phyloP scores from a whole-genome alignment of 2,797 vertebrate species.

The Alca torda region DNA sequence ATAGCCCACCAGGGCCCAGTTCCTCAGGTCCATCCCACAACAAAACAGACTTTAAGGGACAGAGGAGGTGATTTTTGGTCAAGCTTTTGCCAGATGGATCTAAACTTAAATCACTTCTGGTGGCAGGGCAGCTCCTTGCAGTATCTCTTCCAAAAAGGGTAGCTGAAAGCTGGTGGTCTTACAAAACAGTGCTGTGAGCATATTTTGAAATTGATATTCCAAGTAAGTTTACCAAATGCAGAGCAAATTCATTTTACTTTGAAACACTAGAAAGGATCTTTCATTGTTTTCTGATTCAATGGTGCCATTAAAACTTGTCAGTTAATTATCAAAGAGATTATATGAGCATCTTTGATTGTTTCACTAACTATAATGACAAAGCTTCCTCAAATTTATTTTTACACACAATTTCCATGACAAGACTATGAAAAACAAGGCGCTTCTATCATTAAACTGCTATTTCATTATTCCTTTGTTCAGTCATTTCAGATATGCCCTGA shows the following conservation, averaged over 20 bases:
- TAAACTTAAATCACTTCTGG: not conserved
- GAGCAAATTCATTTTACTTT: not conserved
- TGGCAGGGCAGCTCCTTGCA: not conserved
- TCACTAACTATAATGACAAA: slow-evolving; percentile 37
- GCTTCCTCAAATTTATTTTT: slow-evolving; percentile 59
- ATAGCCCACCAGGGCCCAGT: not conserved
- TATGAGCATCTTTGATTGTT: slow-evolving; percentile 47
- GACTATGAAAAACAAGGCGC: not conserved
- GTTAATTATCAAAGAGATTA: slow-evolving; percentile 63
- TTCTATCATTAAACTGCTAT: slow-evolving; percentile 1
- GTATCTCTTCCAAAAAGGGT: not conserved
- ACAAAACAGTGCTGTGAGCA: not conserved
- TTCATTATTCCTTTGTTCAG: slow-evolving; percentile 43
- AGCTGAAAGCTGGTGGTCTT: not conserved
- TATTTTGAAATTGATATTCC: slow-evolving; percentile 16
- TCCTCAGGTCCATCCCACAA: not conserved
- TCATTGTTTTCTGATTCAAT: slow-evolving; percentile 23
- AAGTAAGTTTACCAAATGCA: slow-evolving; percentile 23
- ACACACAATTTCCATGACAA: slow-evolving; percentile 49
- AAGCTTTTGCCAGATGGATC: not conserved
- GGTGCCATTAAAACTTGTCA: slow-evolving; percentile 34
- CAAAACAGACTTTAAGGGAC: not conserved
- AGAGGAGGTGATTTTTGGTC: not conserved
- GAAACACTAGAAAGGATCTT: not conserved
- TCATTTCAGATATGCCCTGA: slow-evolving; percentile 31